phyloP scores from a whole-genome alignment of 2,888 invertebrate genomes.

The Leucoptera coffeella region DNA sequence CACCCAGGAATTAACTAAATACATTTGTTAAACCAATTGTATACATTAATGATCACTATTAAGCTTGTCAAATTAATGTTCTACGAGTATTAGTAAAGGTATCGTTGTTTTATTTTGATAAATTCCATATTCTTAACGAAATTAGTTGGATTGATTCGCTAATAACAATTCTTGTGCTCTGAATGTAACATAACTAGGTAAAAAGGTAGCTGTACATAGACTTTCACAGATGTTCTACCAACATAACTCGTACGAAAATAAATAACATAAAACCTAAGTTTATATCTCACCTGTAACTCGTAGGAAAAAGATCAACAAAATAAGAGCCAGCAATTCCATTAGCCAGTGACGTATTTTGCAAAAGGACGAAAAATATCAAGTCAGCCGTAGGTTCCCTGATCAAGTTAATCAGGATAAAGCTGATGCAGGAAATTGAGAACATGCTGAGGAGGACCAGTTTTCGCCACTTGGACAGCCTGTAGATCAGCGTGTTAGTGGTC shows the following conservation, averaged over 20 bases:
- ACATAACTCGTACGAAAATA: too few relatives aligned
- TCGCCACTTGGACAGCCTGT: conserved; percentile 37
- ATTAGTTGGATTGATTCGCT: not conserved
- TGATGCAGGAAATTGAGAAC: conserved; percentile 38
- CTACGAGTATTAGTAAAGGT: too few relatives aligned
- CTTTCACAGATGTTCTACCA: too few relatives aligned
- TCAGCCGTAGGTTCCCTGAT: conserved; percentile 15
- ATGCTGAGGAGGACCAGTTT: conserved; percentile 30
- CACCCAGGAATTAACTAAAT: not conserved
- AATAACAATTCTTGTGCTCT: not conserved
- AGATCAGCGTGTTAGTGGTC: conserved; percentile 33
- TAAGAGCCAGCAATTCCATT: conserved; percentile 17
- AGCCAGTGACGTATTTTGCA: conserved; percentile 15
- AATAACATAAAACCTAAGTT: not conserved
- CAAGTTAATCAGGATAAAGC: conserved; percentile 44
- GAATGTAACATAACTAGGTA: too few relatives aligned
- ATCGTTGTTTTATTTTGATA: too few relatives aligned
- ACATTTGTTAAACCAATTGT: not conserved
- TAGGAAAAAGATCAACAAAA: conserved; percentile 25
- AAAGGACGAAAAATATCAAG: conserved; percentile 16
- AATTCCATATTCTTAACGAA: too few relatives aligned
- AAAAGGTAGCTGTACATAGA: too few relatives aligned
- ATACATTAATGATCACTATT: not conserved
- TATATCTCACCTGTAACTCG: conserved; percentile 16
- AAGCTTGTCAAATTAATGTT: not conserved